Evolutionary conservation across 2,888 invertebrate species (phyloP).

Genomic region (Allophyes oxyacanthae): DNA sequence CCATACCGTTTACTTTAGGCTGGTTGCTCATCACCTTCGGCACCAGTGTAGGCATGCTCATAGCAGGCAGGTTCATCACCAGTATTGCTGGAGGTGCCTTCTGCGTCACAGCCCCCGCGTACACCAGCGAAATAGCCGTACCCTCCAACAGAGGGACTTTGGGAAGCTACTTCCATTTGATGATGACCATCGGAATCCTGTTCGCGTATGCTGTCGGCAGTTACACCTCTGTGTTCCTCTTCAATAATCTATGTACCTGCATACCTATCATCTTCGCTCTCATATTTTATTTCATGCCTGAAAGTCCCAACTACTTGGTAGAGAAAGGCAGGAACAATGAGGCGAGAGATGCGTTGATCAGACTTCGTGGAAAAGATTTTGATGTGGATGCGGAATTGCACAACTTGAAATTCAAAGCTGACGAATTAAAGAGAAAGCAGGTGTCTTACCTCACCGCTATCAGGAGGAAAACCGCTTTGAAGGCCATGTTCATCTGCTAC

Average conservation of each 20-base stretch:
- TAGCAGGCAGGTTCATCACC: conserved; percentile 91
- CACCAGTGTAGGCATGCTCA: conserved; percentile 89
- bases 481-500: conserved; percentile 92
- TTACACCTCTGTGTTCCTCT: conserved; percentile 86
- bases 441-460: conserved; percentile 89
- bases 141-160: conserved; percentile 94
- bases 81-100: conserved; percentile 94
- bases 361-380: conserved; percentile 93
- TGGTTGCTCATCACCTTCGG: conserved; percentile 94
- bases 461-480: conserved; percentile 90
- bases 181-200: conserved; percentile 95
- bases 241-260: conserved; percentile 91
- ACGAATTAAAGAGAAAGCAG: conserved; percentile 85
- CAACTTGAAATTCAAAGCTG: conserved; percentile 88
- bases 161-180: conserved; percentile 96
- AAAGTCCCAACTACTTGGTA: conserved; percentile 93
- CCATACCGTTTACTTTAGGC: conserved; percentile 92
- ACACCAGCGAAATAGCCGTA: conserved; percentile 95
- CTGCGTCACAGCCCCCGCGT: conserved; percentile 95
- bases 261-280: conserved; percentile 92
- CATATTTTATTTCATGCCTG: conserved; percentile 95
- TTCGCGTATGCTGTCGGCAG: conserved; percentile 93
- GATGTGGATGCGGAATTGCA: conserved; percentile 91
- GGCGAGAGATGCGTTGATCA: conserved; percentile 92
- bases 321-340: conserved; percentile 90